Evolutionary conservation across 2,113 vertebrate genomes (phyloP).

Genomic region (Lipophrys pholis): DNA sequence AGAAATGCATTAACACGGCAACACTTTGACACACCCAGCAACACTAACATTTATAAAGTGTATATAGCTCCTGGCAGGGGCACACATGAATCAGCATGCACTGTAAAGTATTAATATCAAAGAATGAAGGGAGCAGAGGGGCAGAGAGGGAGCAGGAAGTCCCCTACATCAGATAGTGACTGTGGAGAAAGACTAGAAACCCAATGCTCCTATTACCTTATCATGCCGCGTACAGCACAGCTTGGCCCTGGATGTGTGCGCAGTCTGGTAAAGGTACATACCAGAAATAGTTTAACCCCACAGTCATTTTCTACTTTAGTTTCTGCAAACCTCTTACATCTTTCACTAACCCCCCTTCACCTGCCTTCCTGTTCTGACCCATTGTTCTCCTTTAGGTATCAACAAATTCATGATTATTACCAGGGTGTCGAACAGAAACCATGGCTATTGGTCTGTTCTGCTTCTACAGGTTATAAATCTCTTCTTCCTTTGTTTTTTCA

Average conservation of each 20-base stretch:
- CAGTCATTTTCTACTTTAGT: slow-evolving; percentile 57
- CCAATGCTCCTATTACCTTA: slow-evolving; percentile 58
- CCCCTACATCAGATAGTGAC: slow-evolving; percentile 57
- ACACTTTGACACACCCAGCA: background rate
- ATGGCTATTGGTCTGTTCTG: background rate
- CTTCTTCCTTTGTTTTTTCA: background rate
- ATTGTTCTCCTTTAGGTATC: slow-evolving; percentile 11
- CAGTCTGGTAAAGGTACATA: slow-evolving; percentile 59
- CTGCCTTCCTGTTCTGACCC: slow-evolving; percentile 18
- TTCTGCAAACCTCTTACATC: slow-evolving; percentile 6
- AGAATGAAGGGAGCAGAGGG: slow-evolving; percentile 25
- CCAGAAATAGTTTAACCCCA: slow-evolving; percentile 61
- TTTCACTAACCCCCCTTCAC: slow-evolving; percentile 25
- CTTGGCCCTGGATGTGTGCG: slow-evolving; percentile 27
- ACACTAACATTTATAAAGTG: slow-evolving; percentile 6
- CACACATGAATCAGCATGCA: slow-evolving; percentile 49
- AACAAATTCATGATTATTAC: background rate
- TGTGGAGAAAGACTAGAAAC: slow-evolving; percentile 58
- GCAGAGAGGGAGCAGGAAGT: slow-evolving; percentile 44
- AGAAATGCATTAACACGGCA: slow-evolving; percentile 4
- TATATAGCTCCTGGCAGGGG: slow-evolving; percentile 39
- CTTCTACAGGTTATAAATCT: background rate
- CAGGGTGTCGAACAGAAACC: slow-evolving; percentile 1
- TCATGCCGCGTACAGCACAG: slow-evolving; percentile 39
- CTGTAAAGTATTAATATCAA: slow-evolving; percentile 58